These are phyloP conservation scores for Canis aureus DNA, from an alignment of 2,113 vertebrate genomes.

Conservation along the genomic window DNA sequence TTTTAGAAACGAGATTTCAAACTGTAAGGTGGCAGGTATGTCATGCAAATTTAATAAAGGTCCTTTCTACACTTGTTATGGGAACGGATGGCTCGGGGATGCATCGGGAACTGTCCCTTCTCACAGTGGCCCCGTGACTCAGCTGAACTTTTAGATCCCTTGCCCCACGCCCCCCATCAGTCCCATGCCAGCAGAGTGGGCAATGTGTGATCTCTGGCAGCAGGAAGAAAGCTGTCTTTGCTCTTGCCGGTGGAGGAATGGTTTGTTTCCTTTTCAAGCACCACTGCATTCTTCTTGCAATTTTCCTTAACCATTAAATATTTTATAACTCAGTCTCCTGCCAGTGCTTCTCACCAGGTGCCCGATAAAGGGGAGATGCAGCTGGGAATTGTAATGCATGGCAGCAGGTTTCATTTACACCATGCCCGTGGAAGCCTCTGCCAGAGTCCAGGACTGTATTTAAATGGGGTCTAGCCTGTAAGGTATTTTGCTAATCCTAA, in stretches of 20 bases:
- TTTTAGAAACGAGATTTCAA: constrained; percentile 36
- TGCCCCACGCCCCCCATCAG: neutral
- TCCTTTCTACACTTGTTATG: neutral
- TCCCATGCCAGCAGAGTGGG: constrained; percentile 42
- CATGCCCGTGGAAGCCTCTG: neutral
- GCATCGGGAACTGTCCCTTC: neutral
- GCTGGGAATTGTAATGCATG: neutral
- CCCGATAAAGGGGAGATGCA: neutral
- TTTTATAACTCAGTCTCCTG: constrained; percentile 59
- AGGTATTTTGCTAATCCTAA: constrained; percentile 45
- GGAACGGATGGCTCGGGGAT: neutral
- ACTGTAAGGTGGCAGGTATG: neutral
- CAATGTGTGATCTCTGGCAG: constrained; percentile 11
- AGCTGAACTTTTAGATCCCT: constrained; percentile 32
- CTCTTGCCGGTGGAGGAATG: constrained; percentile 49
- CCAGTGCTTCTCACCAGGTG: neutral
- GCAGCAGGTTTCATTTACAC: neutral
- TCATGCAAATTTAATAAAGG: constrained; percentile 39
- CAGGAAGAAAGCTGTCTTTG: constrained; percentile 27
- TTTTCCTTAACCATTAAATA: constrained; percentile 70
- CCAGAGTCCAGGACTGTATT: neutral
- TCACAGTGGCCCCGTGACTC: neutral
- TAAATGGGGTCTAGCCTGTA: neutral
- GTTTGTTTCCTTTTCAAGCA: constrained; percentile 67
- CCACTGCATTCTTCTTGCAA: constrained; percentile 16